phyloP scores from a whole-genome alignment of 2,797 vertebrate genomes.

The Cyprinodon diabolis region DNA sequence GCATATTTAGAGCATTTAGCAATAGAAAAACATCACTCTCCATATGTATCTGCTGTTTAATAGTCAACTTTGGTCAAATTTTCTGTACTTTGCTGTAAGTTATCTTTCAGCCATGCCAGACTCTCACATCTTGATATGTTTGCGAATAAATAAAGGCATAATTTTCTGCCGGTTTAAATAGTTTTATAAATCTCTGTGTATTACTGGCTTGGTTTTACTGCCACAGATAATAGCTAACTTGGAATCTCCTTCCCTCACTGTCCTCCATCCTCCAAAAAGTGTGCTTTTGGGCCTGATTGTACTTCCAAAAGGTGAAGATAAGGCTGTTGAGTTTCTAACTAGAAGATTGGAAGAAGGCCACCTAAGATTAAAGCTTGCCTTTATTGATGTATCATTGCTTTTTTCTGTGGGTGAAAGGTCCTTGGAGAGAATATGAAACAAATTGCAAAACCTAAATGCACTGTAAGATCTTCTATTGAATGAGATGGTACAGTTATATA shows the following conservation, averaged over 20 bases:
- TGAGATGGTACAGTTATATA: not conserved
- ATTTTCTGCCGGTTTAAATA: not conserved
- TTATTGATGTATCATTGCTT: too few species aligned
- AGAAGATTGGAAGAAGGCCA: not conserved
- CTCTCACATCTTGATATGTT: not conserved
- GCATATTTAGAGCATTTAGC: not conserved
- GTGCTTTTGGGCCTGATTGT: not conserved
- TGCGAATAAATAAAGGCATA: not conserved
- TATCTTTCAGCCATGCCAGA: not conserved
- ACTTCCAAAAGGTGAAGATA: not conserved
- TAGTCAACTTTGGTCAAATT: not conserved
- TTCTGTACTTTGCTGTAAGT: not conserved
- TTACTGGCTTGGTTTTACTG: not conserved
- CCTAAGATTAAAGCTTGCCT: not conserved
- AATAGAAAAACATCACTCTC: not conserved
- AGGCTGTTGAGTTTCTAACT: not conserved
- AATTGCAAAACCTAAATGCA: not conserved
- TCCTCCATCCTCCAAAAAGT: not conserved
- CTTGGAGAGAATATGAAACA: not conserved
- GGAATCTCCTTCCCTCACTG: not conserved
- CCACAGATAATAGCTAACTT: not conserved
- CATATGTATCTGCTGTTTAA: not conserved
- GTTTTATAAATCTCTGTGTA: not conserved
- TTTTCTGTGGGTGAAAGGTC: not conserved
- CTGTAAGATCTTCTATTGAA: not conserved